Conservation (phyloP, 1,140 invertebrate species). For the Eupeodes corollae region DNA sequence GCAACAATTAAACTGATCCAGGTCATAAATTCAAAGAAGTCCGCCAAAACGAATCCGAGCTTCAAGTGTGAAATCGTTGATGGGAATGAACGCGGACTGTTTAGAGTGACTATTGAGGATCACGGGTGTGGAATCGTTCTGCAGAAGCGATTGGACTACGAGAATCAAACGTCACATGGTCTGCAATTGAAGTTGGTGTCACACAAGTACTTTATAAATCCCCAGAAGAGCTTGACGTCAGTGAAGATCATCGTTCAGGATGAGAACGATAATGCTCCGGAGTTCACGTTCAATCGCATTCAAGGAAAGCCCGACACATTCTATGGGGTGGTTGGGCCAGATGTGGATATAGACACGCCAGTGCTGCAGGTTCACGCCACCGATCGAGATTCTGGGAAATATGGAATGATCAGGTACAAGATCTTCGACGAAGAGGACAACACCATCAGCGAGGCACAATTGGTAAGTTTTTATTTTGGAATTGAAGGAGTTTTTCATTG, state of each 20-base stretch:
- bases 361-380: slow-evolving; percentile 64
- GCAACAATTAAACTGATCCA: slow-evolving; percentile 31
- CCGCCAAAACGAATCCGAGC: slow-evolving; percentile 11
- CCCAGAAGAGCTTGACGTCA: slow-evolving; percentile 55
- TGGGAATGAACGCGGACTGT: slow-evolving; percentile 60
- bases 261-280: slow-evolving; percentile 76
- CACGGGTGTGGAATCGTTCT: slow-evolving; percentile 66
- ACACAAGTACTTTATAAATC: slow-evolving; percentile 63
- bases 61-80: slow-evolving; percentile 55
- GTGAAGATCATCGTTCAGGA: slow-evolving; percentile 74
- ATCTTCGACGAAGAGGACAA: slow-evolving; percentile 37
- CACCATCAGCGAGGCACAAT: slow-evolving; percentile 41
- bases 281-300: slow-evolving; percentile 58
- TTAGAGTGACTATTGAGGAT: slow-evolving; percentile 60
- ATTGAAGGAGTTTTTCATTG: not conserved
- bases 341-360: slow-evolving; percentile 57
- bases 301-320: slow-evolving; percentile 44
- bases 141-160: slow-evolving; percentile 60
- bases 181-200: slow-evolving; percentile 67
- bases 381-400: slow-evolving; percentile 71
- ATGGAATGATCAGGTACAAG: slow-evolving; percentile 61
- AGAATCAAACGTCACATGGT: slow-evolving; percentile 56
- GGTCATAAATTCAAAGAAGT: slow-evolving; percentile 33
- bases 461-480: slow-evolving; percentile 8
- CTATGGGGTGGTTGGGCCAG: slow-evolving; percentile 58